Base-by-base conservation (phyloP, 2,888 invertebrate genomes). In the Cephus pulcher region DNA sequence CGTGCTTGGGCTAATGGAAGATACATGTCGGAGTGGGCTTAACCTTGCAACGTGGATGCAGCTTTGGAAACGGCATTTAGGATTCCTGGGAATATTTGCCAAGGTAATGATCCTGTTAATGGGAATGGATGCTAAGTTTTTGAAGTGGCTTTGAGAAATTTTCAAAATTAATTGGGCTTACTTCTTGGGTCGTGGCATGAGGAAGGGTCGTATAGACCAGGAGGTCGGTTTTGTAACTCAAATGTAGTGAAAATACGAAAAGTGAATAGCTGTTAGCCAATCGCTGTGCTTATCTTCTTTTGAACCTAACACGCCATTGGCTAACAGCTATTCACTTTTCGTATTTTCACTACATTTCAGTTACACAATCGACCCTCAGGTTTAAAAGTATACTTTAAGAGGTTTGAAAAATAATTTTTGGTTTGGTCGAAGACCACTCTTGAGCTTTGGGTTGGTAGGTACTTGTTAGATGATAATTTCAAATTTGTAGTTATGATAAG, bases 1-100 rank as follows among this genome's bases (percentile, higher is more conserved):
- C 87, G 83, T 79, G 84, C 70, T 76, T 83, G 82, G 82, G 86
- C 86, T 89, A 89, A 89, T 89, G 88, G 88, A 89, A 86, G 82
- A 88, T 87, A 82, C 88, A 83, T 89, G 88, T 89, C 9, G 23
- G 9, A 56, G 23, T 56, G 23, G 40, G 23, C 9, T 56, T 56
- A 56, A 56, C 9, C 40, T 56, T 56, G 15, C 23, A 6, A 23
- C 23, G 23, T 23, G 23, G 40, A 56, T 56, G 1, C 6, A 56
- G 1, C 23, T 15, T 56, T 56, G 40, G 1, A 56, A 56, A 23
- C 23, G 40, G 40, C 40, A 56, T 23, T 56, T 56, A 6, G 23
- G 6, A 56, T 23, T 56, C 6, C 40, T 56, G 40, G 9, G 23
- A 56, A 4, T 56, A 2, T 56, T 56, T 23, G 23, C 4, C 1